Percentiles rank a stretch among this genome's conserved stretches.
Conservation (phyloP, 2,888 invertebrate genomes). For the Yponomeuta evonymella region DNA sequence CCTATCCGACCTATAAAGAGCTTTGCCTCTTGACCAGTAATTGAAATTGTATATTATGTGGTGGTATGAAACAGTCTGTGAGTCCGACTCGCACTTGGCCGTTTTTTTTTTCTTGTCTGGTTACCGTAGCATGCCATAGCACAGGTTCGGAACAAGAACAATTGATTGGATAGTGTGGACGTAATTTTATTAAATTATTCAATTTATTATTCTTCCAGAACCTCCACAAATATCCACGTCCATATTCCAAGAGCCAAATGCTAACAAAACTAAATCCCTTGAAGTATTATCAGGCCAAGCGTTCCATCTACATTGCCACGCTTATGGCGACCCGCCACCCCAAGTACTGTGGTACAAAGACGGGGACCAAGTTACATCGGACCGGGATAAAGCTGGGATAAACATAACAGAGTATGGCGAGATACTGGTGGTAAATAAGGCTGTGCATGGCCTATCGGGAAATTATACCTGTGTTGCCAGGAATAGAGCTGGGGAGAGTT, state of each 20-base stretch:
- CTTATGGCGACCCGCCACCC: slow-evolving; percentile 76
- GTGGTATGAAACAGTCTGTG: too few species aligned
- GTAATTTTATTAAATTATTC: too few species aligned
- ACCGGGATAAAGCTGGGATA: slow-evolving; percentile 57
- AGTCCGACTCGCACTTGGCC: too few species aligned
- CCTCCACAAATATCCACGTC: slow-evolving; percentile 58
- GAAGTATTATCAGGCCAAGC: slow-evolving; percentile 62
- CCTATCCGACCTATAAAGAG: too few species aligned
- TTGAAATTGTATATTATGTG: too few species aligned
- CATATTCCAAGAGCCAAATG: slow-evolving; percentile 36
- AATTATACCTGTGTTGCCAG: slow-evolving; percentile 77
- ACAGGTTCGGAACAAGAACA: too few species aligned
- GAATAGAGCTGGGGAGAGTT: slow-evolving; percentile 70
- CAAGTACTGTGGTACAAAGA: slow-evolving; percentile 78
- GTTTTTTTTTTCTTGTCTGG: too few species aligned
- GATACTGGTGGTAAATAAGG: slow-evolving; percentile 45
- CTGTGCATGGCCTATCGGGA: slow-evolving; percentile 54
- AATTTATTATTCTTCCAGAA: slow-evolving; percentile 40
- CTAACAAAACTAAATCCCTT: slow-evolving; percentile 27
- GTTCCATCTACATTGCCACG: slow-evolving; percentile 71
- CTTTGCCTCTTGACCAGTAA: too few species aligned
- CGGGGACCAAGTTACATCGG: slow-evolving; percentile 58
- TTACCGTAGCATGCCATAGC: too few species aligned
- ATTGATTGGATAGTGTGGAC: too few species aligned
- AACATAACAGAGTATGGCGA: slow-evolving; percentile 55